Evolutionary conservation across 2,888 invertebrate species (phyloP).

Genomic region (Scelioninae gen. 1): DNA sequence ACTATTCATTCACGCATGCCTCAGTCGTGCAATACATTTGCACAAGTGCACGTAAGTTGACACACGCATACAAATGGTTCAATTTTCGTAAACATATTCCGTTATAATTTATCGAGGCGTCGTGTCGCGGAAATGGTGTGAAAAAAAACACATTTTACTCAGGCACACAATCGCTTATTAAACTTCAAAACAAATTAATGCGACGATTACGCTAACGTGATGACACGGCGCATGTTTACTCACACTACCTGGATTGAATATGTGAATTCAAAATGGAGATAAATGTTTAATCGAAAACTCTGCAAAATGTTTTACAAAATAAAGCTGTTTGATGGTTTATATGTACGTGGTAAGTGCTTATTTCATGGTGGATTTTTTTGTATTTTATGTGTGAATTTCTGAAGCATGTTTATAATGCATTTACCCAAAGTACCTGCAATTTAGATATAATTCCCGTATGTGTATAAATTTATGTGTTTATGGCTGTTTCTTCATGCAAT

Average conservation of each 20-base stretch:
- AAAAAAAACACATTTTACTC: conserved; percentile 25
- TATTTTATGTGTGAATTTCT: conserved; percentile 9
- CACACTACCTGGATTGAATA: conserved; percentile 33
- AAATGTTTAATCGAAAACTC: conserved; percentile 29
- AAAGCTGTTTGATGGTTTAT: too few relatives aligned
- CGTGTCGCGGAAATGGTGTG: conserved; percentile 11
- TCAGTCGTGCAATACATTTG: too few relatives aligned
- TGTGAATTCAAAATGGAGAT: conserved; percentile 18
- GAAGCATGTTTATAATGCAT: conserved; percentile 14
- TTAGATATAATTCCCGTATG: conserved; percentile 24
- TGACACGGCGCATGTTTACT: conserved; percentile 12
- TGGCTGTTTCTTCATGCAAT: conserved; percentile 24
- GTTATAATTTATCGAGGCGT: conserved; percentile 34
- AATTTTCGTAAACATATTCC: conserved; percentile 54
- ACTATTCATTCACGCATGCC: conserved; percentile 67
- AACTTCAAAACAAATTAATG: conserved; percentile 9
- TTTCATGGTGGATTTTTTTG: not conserved
- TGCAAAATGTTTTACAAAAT: too few relatives aligned
- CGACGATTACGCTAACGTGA: not conserved
- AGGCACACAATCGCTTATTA: conserved; percentile 7
- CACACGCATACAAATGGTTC: conserved; percentile 51
- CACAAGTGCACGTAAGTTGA: conserved; percentile 37
- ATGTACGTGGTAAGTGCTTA: not conserved
- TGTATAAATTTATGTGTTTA: conserved; percentile 26
- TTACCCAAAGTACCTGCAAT: conserved; percentile 22